Conservation (phyloP, 1,140 invertebrate species). For the Eciton burchellii region DNA sequence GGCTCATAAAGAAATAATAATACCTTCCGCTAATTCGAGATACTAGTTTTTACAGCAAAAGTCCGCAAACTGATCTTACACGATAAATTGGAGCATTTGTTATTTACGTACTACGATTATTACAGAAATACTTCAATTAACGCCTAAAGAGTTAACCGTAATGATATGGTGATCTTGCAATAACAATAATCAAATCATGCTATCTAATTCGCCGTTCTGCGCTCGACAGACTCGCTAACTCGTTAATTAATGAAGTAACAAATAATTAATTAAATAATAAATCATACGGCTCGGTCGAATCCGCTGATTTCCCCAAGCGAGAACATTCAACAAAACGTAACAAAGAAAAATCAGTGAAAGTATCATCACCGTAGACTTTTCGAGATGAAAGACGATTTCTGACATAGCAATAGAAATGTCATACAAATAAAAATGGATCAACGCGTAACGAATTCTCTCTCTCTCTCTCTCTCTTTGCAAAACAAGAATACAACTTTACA, state of each 20-base stretch:
- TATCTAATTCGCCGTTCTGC: conserved; percentile 65
- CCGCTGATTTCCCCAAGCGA: not conserved
- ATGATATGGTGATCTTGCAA: conserved; percentile 81
- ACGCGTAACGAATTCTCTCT: conserved; percentile 42
- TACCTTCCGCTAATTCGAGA: conserved; percentile 65
- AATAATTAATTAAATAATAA: conserved; percentile 45
- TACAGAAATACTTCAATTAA: conserved; percentile 80
- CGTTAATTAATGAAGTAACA: conserved; percentile 59
- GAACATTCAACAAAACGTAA: conserved; percentile 9
- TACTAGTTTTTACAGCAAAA: conserved; percentile 71
- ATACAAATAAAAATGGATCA: not conserved
- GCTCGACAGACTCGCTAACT: conserved; percentile 42
- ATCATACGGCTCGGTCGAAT: not conserved
- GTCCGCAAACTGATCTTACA: conserved; percentile 64
- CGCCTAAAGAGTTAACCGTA: conserved; percentile 77
- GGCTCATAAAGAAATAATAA: conserved; percentile 68
- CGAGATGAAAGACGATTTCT: conserved; percentile 6
- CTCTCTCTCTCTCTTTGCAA: too few species aligned
- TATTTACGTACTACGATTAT: conserved; percentile 74
- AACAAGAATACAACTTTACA: conserved; percentile 14
- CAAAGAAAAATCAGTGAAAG: conserved; percentile 16
- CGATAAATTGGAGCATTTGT: conserved; percentile 66
- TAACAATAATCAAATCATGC: conserved; percentile 81
- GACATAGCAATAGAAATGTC: not conserved
- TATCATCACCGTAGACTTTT: not conserved